Evolutionary conservation across 1,140 invertebrate species (phyloP).

Genomic region (Manduca sexta): DNA sequence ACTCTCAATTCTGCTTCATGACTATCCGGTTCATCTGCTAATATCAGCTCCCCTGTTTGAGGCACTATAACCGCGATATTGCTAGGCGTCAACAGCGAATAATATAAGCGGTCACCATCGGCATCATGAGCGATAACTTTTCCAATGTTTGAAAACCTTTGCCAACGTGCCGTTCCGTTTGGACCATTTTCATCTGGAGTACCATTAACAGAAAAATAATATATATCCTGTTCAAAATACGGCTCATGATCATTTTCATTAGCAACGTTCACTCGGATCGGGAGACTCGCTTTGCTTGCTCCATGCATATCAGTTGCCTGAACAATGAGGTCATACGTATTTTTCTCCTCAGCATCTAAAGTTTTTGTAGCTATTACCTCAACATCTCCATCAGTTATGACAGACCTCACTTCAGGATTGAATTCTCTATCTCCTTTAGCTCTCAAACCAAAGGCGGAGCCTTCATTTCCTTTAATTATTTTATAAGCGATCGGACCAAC

Average conservation of each 20-base stretch:
- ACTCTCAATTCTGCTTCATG: conserved; percentile 81
- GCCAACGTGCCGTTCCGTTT: conserved; percentile 76
- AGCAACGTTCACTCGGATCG: conserved; percentile 81
- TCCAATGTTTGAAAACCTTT: conserved; percentile 85
- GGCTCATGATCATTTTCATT: conserved; percentile 95
- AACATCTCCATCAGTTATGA: conserved; percentile 76
- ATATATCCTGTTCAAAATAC: conserved; percentile 83
- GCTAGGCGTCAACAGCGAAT: conserved; percentile 83
- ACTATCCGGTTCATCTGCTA: conserved; percentile 83
- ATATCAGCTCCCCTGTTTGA: conserved; percentile 90
- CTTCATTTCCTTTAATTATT: conserved; percentile 82
- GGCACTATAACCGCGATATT: conserved; percentile 90
- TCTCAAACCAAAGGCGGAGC: conserved; percentile 80
- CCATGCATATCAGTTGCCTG: conserved; percentile 84
- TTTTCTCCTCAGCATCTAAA: conserved; percentile 82
- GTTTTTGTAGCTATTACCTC: conserved; percentile 81
- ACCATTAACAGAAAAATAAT: conserved; percentile 83
- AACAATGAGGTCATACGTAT: conserved; percentile 81
- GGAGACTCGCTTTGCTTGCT: conserved; percentile 82
- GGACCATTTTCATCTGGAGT: conserved; percentile 69
- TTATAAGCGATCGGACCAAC: conserved; percentile 82
- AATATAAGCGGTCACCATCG: conserved; percentile 90
- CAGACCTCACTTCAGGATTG: conserved; percentile 75
- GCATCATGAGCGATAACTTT: conserved; percentile 87
- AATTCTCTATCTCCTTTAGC: conserved; percentile 73